Conservation (phyloP, 2,113 vertebrate genomes). For the Sitta europaea region DNA sequence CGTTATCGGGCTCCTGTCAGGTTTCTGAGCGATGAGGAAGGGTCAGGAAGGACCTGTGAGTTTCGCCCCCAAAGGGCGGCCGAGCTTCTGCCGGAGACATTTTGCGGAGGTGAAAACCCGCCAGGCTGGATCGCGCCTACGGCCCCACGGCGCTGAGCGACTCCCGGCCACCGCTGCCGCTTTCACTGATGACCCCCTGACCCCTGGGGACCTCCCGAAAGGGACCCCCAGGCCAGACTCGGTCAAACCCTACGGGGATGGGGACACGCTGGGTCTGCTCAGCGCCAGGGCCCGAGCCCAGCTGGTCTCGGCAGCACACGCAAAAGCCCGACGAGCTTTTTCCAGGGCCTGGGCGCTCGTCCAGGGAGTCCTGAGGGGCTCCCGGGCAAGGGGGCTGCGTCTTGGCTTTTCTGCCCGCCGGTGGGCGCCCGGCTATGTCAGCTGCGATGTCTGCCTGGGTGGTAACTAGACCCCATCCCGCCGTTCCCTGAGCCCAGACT, state of each 20-base stretch:
- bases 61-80: background rate
- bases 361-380: background rate
- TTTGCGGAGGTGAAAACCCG: background rate
- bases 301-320: background rate
- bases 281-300: background rate
- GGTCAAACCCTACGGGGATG: background rate
- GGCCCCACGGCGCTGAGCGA: background rate
- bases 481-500: constrained; percentile 70
- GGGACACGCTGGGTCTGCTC: background rate
- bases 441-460: constrained; percentile 74
- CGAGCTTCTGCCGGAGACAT: background rate
- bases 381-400: background rate
- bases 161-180: background rate
- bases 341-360: background rate
- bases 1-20: background rate
- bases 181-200: background rate
- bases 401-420: background rate
- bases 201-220: background rate
- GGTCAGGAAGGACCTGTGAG: background rate
- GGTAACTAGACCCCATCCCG: constrained; percentile 74
- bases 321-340: background rate
- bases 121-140: background rate
- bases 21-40: background rate
- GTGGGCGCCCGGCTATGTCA: constrained; percentile 53
- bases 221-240: background rate